phyloP scores from a whole-genome alignment of 2,113 vertebrate genomes.

The Lepus europaeus region DNA sequence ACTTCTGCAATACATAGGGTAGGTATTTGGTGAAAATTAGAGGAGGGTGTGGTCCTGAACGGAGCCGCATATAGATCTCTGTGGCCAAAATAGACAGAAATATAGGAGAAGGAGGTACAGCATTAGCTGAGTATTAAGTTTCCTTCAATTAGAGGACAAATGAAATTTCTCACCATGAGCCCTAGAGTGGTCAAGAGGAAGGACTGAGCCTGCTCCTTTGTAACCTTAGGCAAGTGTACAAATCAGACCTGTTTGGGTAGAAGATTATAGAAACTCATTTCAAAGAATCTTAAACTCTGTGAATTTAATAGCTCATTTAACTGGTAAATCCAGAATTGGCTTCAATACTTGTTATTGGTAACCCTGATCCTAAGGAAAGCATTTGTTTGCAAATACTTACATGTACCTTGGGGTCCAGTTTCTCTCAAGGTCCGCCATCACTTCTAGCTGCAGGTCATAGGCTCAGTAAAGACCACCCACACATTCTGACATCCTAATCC shows the following conservation, averaged over 20 bases:
- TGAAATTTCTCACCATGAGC: neutral
- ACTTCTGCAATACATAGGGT: neutral
- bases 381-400: neutral
- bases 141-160: neutral
- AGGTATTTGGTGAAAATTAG: neutral
- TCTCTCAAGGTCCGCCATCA: neutral
- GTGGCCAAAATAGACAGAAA: neutral
- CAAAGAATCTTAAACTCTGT: conserved; percentile 1
- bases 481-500: neutral
- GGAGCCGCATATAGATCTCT: neutral
- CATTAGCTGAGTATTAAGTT: neutral
- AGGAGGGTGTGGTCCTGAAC: neutral
- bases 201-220: neutral
- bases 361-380: neutral
- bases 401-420: too few species aligned
- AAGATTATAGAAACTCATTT: neutral
- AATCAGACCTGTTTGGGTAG: neutral
- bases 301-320: conserved; percentile 6
- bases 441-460: neutral
- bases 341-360: neutral
- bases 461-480: neutral
- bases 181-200: neutral
- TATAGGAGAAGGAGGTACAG: neutral
- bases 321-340: neutral
- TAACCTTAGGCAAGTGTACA: neutral